Percentiles rank a stretch among this genome's conserved stretches.
phyloP scores from a whole-genome alignment of 1,140 invertebrate genomes.

The Coelopa frigida region DNA sequence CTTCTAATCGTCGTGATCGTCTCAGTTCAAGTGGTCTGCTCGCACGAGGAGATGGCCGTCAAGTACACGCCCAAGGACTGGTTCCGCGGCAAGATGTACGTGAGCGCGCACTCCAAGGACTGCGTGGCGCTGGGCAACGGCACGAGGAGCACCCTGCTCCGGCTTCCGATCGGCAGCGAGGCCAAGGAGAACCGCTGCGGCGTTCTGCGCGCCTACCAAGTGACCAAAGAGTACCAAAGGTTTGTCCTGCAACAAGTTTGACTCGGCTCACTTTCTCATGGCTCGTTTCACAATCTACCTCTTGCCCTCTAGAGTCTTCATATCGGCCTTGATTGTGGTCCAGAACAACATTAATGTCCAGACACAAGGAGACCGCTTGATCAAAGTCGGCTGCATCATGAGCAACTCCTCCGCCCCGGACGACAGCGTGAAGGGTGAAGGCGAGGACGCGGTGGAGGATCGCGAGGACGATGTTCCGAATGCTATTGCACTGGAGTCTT shows the following conservation, averaged over 20 bases:
- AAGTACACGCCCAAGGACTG: constrained; percentile 50
- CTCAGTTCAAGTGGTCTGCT: constrained; percentile 54
- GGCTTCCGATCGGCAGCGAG: constrained; percentile 35
- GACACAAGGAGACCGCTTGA: constrained; percentile 57
- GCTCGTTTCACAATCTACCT: neutral
- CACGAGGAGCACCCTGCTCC: constrained; percentile 28
- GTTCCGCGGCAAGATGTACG: constrained; percentile 55
- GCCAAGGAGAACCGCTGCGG: constrained; percentile 39
- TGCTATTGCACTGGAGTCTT: constrained; percentile 36
- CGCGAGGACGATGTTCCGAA: constrained; percentile 18
- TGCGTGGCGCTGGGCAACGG: constrained; percentile 46
- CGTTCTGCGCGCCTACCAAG: constrained; percentile 37
- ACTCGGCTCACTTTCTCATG: neutral
- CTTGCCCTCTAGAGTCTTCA: constrained; percentile 48
- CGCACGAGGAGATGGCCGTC: constrained; percentile 49
- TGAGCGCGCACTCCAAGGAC: constrained; percentile 52
- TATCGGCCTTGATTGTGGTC: constrained; percentile 55
- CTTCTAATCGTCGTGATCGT: constrained; percentile 1
- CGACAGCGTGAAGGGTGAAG: neutral
- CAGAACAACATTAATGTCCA: constrained; percentile 60
- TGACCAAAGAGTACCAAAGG: constrained; percentile 33
- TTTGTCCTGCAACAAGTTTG: neutral
- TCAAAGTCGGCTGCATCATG: constrained; percentile 56
- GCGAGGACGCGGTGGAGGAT: neutral
- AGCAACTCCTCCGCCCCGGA: constrained; percentile 21